Percentiles rank a stretch among this genome's conserved stretches.
phyloP scores from a whole-genome alignment of 2,113 vertebrate species.

The Gobio gobio region DNA sequence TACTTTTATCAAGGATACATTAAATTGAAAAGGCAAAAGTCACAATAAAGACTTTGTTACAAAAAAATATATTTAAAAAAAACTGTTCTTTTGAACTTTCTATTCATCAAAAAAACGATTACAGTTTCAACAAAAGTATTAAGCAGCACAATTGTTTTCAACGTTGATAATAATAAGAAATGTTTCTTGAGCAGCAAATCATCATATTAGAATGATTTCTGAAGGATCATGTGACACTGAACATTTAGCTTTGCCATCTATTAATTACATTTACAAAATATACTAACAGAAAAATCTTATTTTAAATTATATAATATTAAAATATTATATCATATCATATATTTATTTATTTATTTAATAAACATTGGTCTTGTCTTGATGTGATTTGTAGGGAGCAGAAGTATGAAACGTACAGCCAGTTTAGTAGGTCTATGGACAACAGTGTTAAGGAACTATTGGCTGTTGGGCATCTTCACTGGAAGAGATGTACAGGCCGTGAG shows the following conservation, averaged over 20 bases:
- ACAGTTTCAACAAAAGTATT: background rate
- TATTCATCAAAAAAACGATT: too few species aligned
- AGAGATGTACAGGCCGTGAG: constrained; percentile 87
- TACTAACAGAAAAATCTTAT: too few species aligned
- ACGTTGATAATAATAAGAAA: too few species aligned
- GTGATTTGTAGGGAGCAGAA: constrained; percentile 80
- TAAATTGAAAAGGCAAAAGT: too few species aligned
- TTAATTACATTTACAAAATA: too few species aligned
- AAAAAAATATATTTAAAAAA: too few species aligned
- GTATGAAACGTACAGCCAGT: constrained; percentile 82
- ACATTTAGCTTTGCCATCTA: background rate
- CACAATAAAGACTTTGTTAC: too few species aligned
- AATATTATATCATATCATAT: background rate
- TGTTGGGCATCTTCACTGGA: constrained; percentile 89
- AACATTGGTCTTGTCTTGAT: background rate
- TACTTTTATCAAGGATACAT: too few species aligned
- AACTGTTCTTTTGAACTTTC: too few species aligned
- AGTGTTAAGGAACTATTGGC: constrained; percentile 85
- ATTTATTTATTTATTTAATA: background rate
- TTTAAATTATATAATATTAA: background rate
- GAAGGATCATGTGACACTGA: background rate
- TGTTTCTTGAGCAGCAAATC: too few species aligned
- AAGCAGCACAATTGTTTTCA: background rate
- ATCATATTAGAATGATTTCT: background rate
- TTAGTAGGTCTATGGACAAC: constrained; percentile 88